Evolutionary conservation across 2,888 invertebrate species (phyloP).

Genomic region (Cylindroiulus punctatus): DNA sequence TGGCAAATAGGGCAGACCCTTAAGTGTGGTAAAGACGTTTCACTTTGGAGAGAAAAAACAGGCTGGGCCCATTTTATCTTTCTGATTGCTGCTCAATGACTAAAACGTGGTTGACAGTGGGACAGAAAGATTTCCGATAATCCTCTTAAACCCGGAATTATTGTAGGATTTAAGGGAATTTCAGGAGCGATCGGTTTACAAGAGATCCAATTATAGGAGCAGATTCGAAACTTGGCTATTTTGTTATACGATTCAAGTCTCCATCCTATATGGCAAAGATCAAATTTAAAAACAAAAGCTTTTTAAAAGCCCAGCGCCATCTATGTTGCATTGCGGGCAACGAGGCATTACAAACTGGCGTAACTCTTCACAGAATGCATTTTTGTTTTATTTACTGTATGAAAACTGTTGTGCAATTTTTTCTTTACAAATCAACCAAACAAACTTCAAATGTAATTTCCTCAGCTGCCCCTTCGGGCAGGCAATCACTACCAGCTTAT

Average conservation of each 20-base stretch:
- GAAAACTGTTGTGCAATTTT: no score
- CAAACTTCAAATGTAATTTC: no score
- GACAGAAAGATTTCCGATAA: constrained; percentile 44
- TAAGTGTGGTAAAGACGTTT: constrained; percentile 38
- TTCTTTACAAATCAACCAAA: no score
- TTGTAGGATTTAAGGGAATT: constrained; percentile 49
- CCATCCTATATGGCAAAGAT: neutral
- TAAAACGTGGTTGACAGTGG: constrained; percentile 42
- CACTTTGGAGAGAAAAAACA: neutral
- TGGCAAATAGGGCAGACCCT: neutral
- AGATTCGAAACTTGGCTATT: constrained; percentile 1
- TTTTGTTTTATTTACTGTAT: no score
- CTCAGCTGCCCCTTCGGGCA: no score
- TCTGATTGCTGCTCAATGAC: constrained; percentile 36
- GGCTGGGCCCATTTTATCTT: neutral
- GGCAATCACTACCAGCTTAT: no score
- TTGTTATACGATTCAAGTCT: neutral
- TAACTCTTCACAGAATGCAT: no score
- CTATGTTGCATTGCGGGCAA: neutral
- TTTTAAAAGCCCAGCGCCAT: neutral
- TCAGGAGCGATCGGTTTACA: constrained; percentile 14
- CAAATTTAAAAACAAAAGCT: neutral
- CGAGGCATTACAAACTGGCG: no score
- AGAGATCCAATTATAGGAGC: constrained; percentile 23
- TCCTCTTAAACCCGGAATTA: constrained; percentile 47